These are phyloP conservation scores for Boloria selene DNA, from an alignment of 2,888 invertebrate species.

Conservation along the genomic window DNA sequence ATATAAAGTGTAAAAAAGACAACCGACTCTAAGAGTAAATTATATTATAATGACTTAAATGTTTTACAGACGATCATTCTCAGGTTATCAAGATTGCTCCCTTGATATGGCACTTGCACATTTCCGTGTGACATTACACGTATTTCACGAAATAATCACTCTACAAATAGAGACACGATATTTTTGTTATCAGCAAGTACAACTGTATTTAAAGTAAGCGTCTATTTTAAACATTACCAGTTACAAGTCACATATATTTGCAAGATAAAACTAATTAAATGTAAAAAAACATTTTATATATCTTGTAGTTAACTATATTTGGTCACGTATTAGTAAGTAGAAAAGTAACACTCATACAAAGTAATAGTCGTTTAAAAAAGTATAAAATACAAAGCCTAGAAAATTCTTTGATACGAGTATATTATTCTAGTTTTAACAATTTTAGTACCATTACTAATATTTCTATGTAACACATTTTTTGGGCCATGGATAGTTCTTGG, in stretches of 20 bases:
- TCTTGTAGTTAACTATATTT: neutral
- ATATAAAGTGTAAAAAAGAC: conserved; percentile 8
- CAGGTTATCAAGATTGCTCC: conserved; percentile 27
- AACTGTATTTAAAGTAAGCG: conserved; percentile 5
- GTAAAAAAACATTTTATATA: conserved; percentile 5
- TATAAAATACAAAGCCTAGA: no score
- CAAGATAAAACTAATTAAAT: conserved; percentile 6
- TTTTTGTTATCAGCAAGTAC: conserved; percentile 27
- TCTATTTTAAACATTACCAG: conserved; percentile 12
- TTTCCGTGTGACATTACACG: conserved; percentile 25
- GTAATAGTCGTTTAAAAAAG: no score
- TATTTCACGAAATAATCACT: conserved; percentile 29
- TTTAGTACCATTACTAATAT: no score
- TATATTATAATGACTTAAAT: conserved; percentile 22
- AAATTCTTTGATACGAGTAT: no score
- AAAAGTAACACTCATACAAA: neutral
- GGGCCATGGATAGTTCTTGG: no score
- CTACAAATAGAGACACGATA: conserved; percentile 26
- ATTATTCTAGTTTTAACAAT: no score
- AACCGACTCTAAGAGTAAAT: conserved; percentile 8
- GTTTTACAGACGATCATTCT: conserved; percentile 23
- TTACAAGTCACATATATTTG: conserved; percentile 5
- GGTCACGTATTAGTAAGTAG: conserved; percentile 7
- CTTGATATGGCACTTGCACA: conserved; percentile 30
- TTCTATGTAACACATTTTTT: no score